phyloP scores from a whole-genome alignment of 2,113 vertebrate genomes.

The Synchiropus splendidus region DNA sequence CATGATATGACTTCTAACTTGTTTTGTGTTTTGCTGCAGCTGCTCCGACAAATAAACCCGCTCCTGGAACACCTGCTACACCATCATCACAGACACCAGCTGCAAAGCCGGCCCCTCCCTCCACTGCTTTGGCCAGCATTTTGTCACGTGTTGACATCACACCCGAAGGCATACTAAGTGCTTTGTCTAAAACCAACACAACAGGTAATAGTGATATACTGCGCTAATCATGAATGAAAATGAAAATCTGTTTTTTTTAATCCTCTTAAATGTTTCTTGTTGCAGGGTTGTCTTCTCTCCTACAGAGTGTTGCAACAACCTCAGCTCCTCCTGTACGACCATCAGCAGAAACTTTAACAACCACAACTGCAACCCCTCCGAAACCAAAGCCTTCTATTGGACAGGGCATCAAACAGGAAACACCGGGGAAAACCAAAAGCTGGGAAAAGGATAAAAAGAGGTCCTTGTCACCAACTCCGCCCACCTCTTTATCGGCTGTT shows the following conservation, averaged over 20 bases:
- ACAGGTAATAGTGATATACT: constrained; percentile 69
- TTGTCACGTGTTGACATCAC: constrained; percentile 94
- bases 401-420: constrained; percentile 48
- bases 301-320: constrained; percentile 77
- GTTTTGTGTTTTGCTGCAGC: constrained; percentile 51
- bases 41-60: constrained; percentile 80
- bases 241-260: constrained; percentile 17
- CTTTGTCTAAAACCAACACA: constrained; percentile 87
- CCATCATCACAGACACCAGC: constrained; percentile 67
- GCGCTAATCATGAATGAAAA: not conserved
- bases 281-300: constrained; percentile 85
- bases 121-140: constrained; percentile 80
- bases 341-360: constrained; percentile 49
- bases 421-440: constrained; percentile 38
- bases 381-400: constrained; percentile 64
- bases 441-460: constrained; percentile 45
- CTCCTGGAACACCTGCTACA: constrained; percentile 79
- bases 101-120: constrained; percentile 70
- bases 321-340: constrained; percentile 58
- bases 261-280: constrained; percentile 19
- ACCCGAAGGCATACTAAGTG: constrained; percentile 86
- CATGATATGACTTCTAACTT: too few species aligned
- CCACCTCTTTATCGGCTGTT: constrained; percentile 21
- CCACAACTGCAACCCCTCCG: constrained; percentile 70
- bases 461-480: constrained; percentile 52